Evolutionary conservation across 2,113 vertebrate species (phyloP), one percentile per base, ranked within the genome.

Genomic region (Halichoerus grypus): DNA sequence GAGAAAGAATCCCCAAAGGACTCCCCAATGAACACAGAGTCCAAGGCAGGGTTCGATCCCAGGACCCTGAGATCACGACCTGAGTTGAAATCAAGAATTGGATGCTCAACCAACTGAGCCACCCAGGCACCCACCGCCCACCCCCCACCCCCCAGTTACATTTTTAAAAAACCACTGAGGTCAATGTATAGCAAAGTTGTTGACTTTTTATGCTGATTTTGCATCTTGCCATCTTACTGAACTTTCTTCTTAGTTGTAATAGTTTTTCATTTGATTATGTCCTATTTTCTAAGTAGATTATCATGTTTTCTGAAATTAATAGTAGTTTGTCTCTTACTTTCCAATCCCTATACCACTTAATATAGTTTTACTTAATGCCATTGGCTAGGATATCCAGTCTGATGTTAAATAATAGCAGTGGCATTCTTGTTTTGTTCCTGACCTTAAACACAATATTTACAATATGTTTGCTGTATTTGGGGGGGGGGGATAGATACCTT

Each of bases 281-380:
- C 93, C 39, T 61, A 14, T 33, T 93, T 97, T 93, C 90, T 93
- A 65, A n/a, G 36, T 49, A 90, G 28, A 65, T 87, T 10, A 55
- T 65, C 24, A 51, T 59, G 21, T 82, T 39, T 6, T 88, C 33
- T 82, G 18, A 92, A 74, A 76, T 26, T 76, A 88, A 82, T 39
- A 39, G 63, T 51, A 93, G 36, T 86, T 93, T 95, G 4, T 71
- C 61, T 88, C 46, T 87, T 87, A 77, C 4, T 84, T 91, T 94
- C 33, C 42, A 94, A 77, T 88, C 33, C 31, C 74, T 53, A 82
- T 76, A 51, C 10, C 31, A 87, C 26, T 90, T 65, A 59, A 14
- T 72, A 84, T 76, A 11, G 39, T 63, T 77, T 92, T 80, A 63
- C 13, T 67, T 55, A 42, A 61, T 24, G 85, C 26, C 42, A 63